phyloP scores from a whole-genome alignment of 2,113 vertebrate species.

The Petrocephalus microphthalmus region DNA sequence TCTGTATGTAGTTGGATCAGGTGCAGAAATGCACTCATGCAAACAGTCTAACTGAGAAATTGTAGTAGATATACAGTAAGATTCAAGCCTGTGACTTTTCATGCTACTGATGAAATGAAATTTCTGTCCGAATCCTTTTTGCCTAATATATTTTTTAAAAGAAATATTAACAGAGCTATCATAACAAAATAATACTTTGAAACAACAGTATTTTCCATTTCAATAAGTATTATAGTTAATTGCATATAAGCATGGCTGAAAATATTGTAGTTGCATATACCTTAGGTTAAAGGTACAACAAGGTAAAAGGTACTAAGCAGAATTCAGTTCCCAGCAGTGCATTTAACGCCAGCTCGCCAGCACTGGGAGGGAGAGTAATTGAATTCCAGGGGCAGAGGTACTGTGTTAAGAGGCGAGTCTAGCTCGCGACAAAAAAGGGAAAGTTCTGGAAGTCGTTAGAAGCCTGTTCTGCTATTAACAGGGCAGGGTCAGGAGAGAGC shows the following conservation, averaged over 20 bases:
- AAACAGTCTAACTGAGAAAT: background rate
- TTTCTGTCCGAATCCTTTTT: background rate
- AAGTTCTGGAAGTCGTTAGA: background rate
- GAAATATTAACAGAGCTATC: background rate
- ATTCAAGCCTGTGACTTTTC: background rate
- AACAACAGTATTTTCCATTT: background rate
- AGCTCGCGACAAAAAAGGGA: background rate
- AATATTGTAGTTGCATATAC: background rate
- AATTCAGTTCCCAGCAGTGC: conserved; percentile 1
- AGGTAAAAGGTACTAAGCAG: conserved; percentile 1
- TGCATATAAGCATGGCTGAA: background rate
- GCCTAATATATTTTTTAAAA: background rate
- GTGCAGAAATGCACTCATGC: background rate
- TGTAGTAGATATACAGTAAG: background rate
- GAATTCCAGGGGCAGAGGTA: conserved; percentile 10
- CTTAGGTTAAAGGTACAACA: background rate
- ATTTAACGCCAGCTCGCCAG: background rate
- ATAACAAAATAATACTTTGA: background rate
- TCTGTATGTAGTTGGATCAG: background rate
- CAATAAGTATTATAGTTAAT: background rate
- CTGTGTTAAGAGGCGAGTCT: background rate
- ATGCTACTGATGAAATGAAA: background rate
- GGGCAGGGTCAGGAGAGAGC: background rate
- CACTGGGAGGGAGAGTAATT: conserved; percentile 8
- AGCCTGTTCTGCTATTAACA: background rate